A percentile compares a stretch with the other conserved stretches of the same genome.
These are phyloP conservation scores for Cherax quadricarinatus DNA, from an alignment of 1,140 invertebrate species.

Conservation along the genomic window DNA sequence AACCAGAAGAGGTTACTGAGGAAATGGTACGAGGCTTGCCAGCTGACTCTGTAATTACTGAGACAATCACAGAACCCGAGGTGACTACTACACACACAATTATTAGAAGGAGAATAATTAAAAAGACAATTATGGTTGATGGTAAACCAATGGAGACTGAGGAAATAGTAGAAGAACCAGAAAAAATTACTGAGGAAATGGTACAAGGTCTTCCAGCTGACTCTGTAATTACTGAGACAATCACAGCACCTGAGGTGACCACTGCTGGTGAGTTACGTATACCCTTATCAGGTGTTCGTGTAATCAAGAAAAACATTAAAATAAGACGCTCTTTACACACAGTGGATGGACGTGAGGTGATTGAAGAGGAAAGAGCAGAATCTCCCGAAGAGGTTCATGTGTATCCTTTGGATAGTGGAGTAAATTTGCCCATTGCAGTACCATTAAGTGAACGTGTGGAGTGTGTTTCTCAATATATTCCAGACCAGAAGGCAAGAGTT, in stretches of 20 bases:
- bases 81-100: not conserved
- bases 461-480: not conserved
- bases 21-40: not conserved
- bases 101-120: constrained; percentile 40
- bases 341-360: constrained; percentile 87
- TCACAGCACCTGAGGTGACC: no score
- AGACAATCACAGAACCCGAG: not conserved
- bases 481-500: constrained; percentile 30
- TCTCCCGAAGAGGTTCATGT: constrained; percentile 50
- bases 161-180: constrained; percentile 55
- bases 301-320: constrained; percentile 76
- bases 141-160: constrained; percentile 62
- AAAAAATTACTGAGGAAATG: constrained; percentile 24
- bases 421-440: constrained; percentile 15
- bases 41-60: no score
- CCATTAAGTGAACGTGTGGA: constrained; percentile 52
- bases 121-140: constrained; percentile 48
- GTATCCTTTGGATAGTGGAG: not conserved
- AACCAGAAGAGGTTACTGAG: constrained; percentile 47
- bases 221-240: no score
- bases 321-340: constrained; percentile 86
- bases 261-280: not conserved
- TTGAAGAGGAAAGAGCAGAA: constrained; percentile 50
- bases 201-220: not conserved
- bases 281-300: not conserved